Percentiles rank a stretch among this genome's conserved stretches.
Conservation (phyloP, 2,113 vertebrate genomes). For the Cnemophilus loriae region DNA sequence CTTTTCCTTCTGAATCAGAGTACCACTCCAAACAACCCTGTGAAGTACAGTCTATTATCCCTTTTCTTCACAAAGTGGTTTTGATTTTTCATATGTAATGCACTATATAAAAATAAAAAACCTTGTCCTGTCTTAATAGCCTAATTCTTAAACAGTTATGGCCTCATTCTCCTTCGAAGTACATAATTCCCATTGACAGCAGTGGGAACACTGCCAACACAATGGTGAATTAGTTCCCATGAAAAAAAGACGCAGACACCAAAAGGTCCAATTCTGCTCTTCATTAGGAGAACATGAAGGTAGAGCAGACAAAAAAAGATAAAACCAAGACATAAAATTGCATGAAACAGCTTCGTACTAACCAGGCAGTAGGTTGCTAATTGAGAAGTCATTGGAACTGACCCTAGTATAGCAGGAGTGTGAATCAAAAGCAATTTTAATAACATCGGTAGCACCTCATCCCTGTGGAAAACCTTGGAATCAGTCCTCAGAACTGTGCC, state of each 20-base stretch:
- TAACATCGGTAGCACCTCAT: not conserved
- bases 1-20: conserved; percentile 39
- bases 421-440: not conserved
- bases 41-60: conserved; percentile 22
- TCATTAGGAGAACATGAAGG: not conserved
- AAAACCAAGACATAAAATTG: not conserved
- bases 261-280: not conserved
- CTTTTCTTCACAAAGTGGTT: not conserved
- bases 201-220: conserved; percentile 47
- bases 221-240: not conserved
- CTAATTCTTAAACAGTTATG: conserved; percentile 57
- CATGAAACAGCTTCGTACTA: not conserved
- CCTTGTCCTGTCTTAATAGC: conserved; percentile 39
- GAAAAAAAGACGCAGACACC: not conserved
- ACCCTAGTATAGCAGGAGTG: not conserved
- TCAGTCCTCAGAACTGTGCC: not conserved
- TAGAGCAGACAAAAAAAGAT: not conserved
- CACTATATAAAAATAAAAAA: conserved; percentile 35
- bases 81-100: conserved; percentile 33
- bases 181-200: conserved; percentile 39
- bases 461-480: not conserved
- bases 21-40: not conserved
- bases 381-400: not conserved
- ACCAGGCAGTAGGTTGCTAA: not conserved
- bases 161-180: conserved; percentile 27